A percentile compares a stretch with the other conserved stretches of the same genome.
Conservation (phyloP, 2,113 vertebrate genomes). For the Pheucticus melanocephalus region DNA sequence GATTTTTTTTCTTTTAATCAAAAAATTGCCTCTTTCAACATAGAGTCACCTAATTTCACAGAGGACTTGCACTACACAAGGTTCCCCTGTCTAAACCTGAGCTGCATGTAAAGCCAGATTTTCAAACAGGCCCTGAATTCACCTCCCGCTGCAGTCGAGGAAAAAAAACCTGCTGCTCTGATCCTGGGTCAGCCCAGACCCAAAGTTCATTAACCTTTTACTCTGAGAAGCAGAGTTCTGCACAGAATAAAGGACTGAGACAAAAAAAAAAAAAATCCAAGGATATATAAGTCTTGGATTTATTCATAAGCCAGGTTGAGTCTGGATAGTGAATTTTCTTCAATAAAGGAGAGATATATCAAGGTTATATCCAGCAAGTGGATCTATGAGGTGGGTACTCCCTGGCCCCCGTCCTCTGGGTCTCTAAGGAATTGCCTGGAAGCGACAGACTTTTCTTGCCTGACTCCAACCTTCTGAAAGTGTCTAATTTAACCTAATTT, state of each 20-base stretch:
- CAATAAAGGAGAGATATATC: background rate
- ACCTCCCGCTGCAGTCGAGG: background rate
- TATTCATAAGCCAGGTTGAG: background rate
- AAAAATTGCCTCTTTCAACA: constrained; percentile 68
- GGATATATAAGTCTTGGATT: background rate
- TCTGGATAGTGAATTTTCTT: background rate
- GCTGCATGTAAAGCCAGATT: constrained; percentile 46
- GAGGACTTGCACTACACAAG: constrained; percentile 38
- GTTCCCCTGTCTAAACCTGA: constrained; percentile 51
- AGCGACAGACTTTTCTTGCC: background rate
- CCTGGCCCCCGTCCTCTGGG: background rate
- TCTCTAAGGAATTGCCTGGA: background rate
- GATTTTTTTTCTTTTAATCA: constrained; percentile 71
- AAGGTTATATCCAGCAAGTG: background rate
- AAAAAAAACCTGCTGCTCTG: background rate
- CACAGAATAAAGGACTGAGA: background rate
- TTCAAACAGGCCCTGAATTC: background rate
- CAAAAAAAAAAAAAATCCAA: background rate
- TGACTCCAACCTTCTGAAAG: background rate
- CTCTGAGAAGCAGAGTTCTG: background rate
- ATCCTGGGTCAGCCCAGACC: background rate
- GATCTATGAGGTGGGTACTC: background rate
- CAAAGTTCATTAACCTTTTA: constrained; percentile 6
- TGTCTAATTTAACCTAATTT: background rate
- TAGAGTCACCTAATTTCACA: constrained; percentile 64